Conservation (phyloP, 2,113 vertebrate genomes). For the Myrmecophaga tridactyla region DNA sequence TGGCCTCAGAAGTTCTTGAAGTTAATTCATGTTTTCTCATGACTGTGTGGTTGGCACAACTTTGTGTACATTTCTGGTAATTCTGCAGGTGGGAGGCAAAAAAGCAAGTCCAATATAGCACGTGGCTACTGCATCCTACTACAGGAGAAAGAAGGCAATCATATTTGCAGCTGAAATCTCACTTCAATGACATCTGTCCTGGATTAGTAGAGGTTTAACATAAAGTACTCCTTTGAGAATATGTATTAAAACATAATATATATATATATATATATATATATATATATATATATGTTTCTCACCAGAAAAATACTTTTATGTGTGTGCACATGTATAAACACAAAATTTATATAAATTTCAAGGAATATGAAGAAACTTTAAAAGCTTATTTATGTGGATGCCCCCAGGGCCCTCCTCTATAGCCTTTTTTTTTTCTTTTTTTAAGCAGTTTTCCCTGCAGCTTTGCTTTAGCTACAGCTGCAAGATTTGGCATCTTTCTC, state of each 20-base stretch:
- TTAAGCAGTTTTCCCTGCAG: not conserved
- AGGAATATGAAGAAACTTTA: not conserved
- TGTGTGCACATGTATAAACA: not conserved
- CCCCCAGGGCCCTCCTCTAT: not conserved
- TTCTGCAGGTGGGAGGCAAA: not conserved
- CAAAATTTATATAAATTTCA: not conserved
- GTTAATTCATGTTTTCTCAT: not conserved
- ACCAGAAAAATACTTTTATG: not conserved
- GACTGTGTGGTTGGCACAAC: no score
- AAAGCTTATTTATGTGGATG: not conserved
- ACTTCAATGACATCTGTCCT: not conserved
- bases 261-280: not conserved
- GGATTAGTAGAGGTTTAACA: not conserved
- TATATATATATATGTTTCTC: not conserved
- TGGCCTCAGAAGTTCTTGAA: not conserved
- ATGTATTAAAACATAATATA: not conserved
- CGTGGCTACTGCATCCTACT: not conserved
- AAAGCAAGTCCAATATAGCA: not conserved
- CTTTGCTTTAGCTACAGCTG: not conserved
- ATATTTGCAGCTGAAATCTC: not conserved
- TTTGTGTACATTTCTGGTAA: not conserved
- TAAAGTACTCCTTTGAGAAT: not conserved
- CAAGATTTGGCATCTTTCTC: not conserved
- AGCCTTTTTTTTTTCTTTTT: not conserved
- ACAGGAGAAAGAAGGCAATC: not conserved